Base-by-base conservation (phyloP, 2,888 invertebrate species). In the Celastrina argiolus region DNA sequence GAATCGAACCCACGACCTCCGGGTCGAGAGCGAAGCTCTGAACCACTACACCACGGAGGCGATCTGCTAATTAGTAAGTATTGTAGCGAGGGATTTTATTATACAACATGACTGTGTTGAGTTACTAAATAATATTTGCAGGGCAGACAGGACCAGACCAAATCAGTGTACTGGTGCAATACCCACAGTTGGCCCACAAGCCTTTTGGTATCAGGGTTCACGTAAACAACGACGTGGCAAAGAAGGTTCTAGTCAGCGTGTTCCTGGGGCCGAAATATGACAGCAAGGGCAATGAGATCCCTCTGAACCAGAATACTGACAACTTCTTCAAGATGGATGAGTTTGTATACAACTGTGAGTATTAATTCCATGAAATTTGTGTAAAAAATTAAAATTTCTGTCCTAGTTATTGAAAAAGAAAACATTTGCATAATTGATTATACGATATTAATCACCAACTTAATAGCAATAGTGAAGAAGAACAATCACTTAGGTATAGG, bases 231-330 rank as follows among this genome's bases (percentile, higher is more conserved):
- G 92, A 93, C 65, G 93, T 88, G 4, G 75, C 83, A 63, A 78
- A 85, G 74, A 92, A 89, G 67, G 88, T 87, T 1, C 82, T 92
- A 4, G 91, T 96, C 8, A 93, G 92, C 69, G 85, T 94, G 68
- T 95, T 93, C 92, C 76, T 95, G 51, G 95, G 94, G 66, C 95
- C 95, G 8, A 95, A 94, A 81, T 93, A 93, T 77, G 94, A 95
- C 76, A 91, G 93, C 74, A 81, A 87, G 64, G 92, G 91, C 41
- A 82, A 87, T 67, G 81, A 87, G 67, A 82, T 93, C 42, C 90
- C 93, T 72, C 84, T 94, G 45, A 83, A 89, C 66, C 75, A 88
- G 16, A 93, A 92, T 80, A 86, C 89, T 34, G 78, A 92, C 65
- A 93, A 94, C 81, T 18, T 42, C 16, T 39, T 36, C 4, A 10